These are phyloP conservation scores for Musca vetustissima DNA, from an alignment of 1,140 invertebrate species.

Conservation along the genomic window DNA sequence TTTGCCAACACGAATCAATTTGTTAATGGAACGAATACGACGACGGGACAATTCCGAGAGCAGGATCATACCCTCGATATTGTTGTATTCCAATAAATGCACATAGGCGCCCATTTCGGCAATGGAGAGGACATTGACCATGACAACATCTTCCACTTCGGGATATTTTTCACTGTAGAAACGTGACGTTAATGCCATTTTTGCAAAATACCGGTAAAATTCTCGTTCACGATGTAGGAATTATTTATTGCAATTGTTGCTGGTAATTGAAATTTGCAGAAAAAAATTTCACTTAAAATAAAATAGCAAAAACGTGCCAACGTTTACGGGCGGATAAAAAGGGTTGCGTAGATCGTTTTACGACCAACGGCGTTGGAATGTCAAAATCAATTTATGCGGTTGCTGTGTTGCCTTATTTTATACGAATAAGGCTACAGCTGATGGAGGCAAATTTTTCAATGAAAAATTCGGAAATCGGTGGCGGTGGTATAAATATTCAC, in stretches of 20 bases:
- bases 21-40: conserved; percentile 99
- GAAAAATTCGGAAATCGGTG: no score
- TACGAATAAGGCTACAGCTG: no score
- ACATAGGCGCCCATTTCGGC: conserved; percentile 99
- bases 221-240: neutral
- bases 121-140: conserved; percentile 98
- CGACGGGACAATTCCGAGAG: conserved; percentile 95
- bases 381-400: no score
- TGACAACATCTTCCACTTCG: conserved; percentile 98
- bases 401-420: no score
- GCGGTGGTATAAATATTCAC: no score
- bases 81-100: conserved; percentile 96
- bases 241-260: conserved; percentile 18
- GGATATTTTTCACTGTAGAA: conserved; percentile 98
- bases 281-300: conserved; percentile 4
- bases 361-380: no score
- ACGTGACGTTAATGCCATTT: conserved; percentile 93
- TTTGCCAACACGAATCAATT: conserved; percentile 97
- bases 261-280: conserved; percentile 10
- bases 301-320: conserved; percentile 33
- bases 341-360: no score
- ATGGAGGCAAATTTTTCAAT: no score
- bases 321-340: conserved; percentile 6
- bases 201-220: neutral
- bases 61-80: conserved; percentile 97